phyloP scores from a whole-genome alignment of 2,888 invertebrate species.

The Pollenia griseotomentosa region DNA sequence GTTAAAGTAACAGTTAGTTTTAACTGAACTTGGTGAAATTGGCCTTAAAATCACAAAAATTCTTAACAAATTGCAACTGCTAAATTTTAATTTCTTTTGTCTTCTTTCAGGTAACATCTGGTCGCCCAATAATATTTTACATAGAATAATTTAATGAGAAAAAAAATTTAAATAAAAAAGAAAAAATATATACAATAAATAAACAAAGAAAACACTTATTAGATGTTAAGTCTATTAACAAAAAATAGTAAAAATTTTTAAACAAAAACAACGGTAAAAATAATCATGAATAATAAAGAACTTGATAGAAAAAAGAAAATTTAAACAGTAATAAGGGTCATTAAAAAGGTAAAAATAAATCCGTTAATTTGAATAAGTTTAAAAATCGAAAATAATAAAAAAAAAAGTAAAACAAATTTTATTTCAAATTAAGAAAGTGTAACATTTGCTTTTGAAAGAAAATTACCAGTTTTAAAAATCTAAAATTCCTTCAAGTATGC shows the following conservation, averaged over 20 bases:
- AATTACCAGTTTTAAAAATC: background rate
- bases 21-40: no score
- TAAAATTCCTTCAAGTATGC: slow-evolving; percentile 9
- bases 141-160: slow-evolving; percentile 74
- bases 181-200: slow-evolving; percentile 42
- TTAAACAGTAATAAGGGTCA: slow-evolving; percentile 12
- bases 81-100: slow-evolving; percentile 1
- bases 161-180: slow-evolving; percentile 39
- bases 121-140: slow-evolving; percentile 78
- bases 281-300: background rate
- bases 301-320: slow-evolving; percentile 11
- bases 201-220: slow-evolving; percentile 49
- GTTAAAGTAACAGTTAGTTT: no score
- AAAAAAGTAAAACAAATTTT: slow-evolving; percentile 3
- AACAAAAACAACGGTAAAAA: slow-evolving; percentile 30
- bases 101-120: slow-evolving; percentile 80
- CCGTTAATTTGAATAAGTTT: slow-evolving; percentile 11
- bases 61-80: background rate
- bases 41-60: background rate
- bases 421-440: background rate
- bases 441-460: background rate
- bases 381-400: slow-evolving; percentile 27
- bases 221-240: slow-evolving; percentile 62
- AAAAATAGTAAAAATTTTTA: slow-evolving; percentile 62
- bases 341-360: slow-evolving; percentile 29